A percentile compares a stretch with the other conserved stretches of the same genome.
These are phyloP conservation scores for Drosophila suzukii DNA, from an alignment of 1,140 invertebrate genomes.

Conservation along the genomic window DNA sequence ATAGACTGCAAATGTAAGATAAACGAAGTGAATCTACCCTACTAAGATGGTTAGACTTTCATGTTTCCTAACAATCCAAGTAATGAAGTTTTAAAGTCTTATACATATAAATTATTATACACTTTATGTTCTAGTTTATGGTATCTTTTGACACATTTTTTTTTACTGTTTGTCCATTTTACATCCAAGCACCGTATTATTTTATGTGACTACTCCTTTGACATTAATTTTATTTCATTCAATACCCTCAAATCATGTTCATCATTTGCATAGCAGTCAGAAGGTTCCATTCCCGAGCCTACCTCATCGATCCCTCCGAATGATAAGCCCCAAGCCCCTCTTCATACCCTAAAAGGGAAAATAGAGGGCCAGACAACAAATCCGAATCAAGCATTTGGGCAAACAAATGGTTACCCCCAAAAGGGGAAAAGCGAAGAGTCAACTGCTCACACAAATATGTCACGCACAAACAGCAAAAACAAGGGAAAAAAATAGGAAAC, in stretches of 20 bases:
- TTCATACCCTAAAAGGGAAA: background rate
- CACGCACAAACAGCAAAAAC: constrained; percentile 51
- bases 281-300: background rate
- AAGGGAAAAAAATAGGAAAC: background rate
- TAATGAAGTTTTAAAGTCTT: no score
- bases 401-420: constrained; percentile 32
- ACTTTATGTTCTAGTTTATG: background rate
- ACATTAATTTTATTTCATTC: background rate
- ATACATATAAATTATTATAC: no score
- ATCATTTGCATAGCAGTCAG: constrained; percentile 1
- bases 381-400: constrained; percentile 41
- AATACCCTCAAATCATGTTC: background rate
- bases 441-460: constrained; percentile 60
- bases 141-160: background rate
- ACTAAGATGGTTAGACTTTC: no score
- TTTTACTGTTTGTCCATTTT: background rate
- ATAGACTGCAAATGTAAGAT: background rate
- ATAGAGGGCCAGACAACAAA: constrained; percentile 38
- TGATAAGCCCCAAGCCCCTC: constrained; percentile 2
- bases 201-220: background rate
- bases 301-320: constrained; percentile 2
- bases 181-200: accelerated
- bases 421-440: constrained; percentile 40
- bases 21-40: background rate
- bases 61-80: no score